Base-by-base conservation (phyloP, 2,888 invertebrate species). In the Cephonodes hylas region DNA sequence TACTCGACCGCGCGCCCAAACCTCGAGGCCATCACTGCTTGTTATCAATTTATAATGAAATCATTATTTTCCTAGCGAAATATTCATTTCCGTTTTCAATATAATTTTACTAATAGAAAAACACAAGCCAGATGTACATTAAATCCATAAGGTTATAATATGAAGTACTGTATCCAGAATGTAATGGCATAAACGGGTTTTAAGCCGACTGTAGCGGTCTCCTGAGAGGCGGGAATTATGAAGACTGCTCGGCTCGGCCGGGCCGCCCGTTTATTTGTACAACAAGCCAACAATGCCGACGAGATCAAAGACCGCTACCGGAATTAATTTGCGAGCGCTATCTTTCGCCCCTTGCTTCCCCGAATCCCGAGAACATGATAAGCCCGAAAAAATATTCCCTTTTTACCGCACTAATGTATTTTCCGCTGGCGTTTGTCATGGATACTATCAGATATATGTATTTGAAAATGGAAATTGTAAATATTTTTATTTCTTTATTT, bases 241-340 rank as follows among this genome's bases (percentile, higher is more conserved):
- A 76, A 75, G 73, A 71, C 69, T 70, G 63, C 63, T 63, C 68
- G 60, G 63, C 67, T 67, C 64, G 64, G 66, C 10, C 27, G 72
- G 73, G 64, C 73, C 65, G 74, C 71, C 64, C 79, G 78, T 76
- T 83, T 88, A 88, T 88, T 88, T 88, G 85, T 83, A 81, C 80
- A 81, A 81, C 82, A 81, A 81, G 82, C 83, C 82, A 79, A 88
- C 86, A 89, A 87, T 87, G 77, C 82, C 78, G 77, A 67, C 68
- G 80, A 88, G 85, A 88, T 89, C 89, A 89, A 89, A 89, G 85
- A 80, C 74, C 74, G 75, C 77, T 77, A 81, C 83, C 79, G 86
- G 84, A 88, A 88, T 89, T 88, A 88, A 89, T 89, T 88, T 87
- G 80, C 80, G 76, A 84, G 82, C 79, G 81, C 81, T 85, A 83